Conservation (phyloP, 2,888 invertebrate genomes). For the Sthenelais limicola region DNA sequence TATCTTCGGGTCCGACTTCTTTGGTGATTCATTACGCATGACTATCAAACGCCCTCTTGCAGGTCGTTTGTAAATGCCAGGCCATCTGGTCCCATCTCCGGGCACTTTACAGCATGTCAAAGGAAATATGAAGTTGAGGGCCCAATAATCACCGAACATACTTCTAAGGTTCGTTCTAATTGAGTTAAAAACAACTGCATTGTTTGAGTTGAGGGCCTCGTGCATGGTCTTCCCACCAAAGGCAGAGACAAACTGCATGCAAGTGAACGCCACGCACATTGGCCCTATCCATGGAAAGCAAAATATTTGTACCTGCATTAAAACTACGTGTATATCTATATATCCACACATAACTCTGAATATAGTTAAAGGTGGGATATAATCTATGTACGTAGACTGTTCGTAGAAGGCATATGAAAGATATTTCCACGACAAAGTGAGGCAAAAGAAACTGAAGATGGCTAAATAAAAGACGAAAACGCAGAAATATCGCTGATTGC, state of each 20-base stretch:
- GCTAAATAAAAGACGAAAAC: slow-evolving; percentile 46
- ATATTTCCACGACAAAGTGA: slow-evolving; percentile 18
- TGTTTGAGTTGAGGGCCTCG: neutral
- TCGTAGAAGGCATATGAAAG: neutral
- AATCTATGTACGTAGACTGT: slow-evolving; percentile 10
- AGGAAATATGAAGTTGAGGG: slow-evolving; percentile 38
- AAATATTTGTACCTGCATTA: slow-evolving; percentile 8
- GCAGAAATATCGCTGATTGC: slow-evolving; percentile 50
- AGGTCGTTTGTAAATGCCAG: too few species aligned
- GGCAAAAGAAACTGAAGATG: slow-evolving; percentile 2
- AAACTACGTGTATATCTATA: neutral
- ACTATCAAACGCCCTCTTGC: too few species aligned
- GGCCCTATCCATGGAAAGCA: slow-evolving; percentile 6
- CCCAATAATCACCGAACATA: slow-evolving; percentile 33
- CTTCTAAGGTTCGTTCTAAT: neutral
- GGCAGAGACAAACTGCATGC: neutral
- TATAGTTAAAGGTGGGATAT: slow-evolving; percentile 7
- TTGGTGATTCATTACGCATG: too few species aligned
- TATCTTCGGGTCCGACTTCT: too few species aligned
- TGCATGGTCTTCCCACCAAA: neutral
- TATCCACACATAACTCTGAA: neutral
- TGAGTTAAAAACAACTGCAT: neutral
- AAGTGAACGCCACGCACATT: slow-evolving; percentile 6
- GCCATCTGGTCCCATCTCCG: too few species aligned
- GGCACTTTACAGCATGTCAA: too few species aligned